phyloP scores from a whole-genome alignment of 2,113 vertebrate genomes.

The Phalacrocorax pelagicus region DNA sequence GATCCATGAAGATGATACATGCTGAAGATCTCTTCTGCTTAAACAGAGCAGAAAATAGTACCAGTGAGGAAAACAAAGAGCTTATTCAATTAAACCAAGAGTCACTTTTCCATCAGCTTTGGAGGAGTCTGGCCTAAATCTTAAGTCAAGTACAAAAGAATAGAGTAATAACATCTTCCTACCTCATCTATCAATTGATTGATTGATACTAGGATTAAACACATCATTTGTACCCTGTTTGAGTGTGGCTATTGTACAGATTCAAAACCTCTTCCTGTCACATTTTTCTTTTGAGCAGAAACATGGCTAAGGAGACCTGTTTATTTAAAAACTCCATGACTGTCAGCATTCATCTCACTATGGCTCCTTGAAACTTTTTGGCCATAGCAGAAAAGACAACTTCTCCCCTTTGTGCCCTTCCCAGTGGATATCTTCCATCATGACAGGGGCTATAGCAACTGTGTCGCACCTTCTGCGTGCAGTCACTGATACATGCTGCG shows the following conservation, averaged over 20 bases:
- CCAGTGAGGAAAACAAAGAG: not conserved
- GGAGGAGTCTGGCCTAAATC: not conserved
- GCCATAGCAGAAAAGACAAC: not conserved
- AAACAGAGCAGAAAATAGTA: not conserved
- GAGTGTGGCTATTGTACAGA: not conserved
- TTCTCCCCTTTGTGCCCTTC: not conserved
- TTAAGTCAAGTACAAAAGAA: not conserved
- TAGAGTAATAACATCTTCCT: not conserved
- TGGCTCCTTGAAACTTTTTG: not conserved
- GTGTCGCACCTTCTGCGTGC: accelerated
- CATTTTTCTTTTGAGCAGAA: not conserved
- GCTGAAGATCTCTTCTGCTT: not conserved
- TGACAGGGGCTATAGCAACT: not conserved
- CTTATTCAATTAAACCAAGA: not conserved
- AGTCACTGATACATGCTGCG: accelerated
- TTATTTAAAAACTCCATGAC: not conserved
- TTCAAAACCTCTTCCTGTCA: not conserved
- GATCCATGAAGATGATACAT: not conserved
- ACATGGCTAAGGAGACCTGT: not conserved
- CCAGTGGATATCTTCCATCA: not conserved
- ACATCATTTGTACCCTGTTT: not conserved
- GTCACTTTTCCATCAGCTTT: not conserved
- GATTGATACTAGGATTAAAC: not conserved
- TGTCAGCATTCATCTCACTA: not conserved
- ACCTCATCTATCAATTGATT: not conserved